Evolutionary conservation across 2,888 invertebrate genomes (phyloP), one percentile per base, ranked within the genome.

Genomic region (Pardosa pseudoannulata): DNA sequence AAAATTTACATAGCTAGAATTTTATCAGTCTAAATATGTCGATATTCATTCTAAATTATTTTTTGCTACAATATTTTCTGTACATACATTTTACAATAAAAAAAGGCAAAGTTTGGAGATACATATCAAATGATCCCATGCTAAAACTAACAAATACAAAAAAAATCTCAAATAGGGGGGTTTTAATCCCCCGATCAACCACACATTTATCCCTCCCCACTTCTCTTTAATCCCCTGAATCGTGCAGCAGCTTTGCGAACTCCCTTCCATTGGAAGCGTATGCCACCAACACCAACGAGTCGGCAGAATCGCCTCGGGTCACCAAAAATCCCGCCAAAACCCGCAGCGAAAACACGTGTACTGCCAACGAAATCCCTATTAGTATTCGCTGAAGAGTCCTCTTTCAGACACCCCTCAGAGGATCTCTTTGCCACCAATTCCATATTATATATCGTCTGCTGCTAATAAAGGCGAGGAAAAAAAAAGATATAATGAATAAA

Each of bases 301-400:
- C 13, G n/a, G 46, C 2, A 16, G 16, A 56, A 23, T 23, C 3
- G 2, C 11, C 5, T 3, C 65, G n/a, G 7, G 39, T 19, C 39
- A 29, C 29, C 28, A 56, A 1, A 56, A 1, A 5, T 56, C 1
- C 56, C 31, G 32, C 27, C 41, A 1, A 75, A 75, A 65, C 19
- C 64, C 65, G 19, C 62, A 16, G 13, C 9, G 65, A 19, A n/a
- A 29, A 32, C 62, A 19, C 73, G 32, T 50, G 76, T 76, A 19
- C 27, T 23, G 46, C 2, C 19, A 31, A 36, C 19, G 39, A 68
- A 68, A 39, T 68, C 68, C 65, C 39, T 46, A 71, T 46, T 28
- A 71, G 46, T 39, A 68, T 23, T 39, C 27, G 7, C n/a, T 13
- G 28, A 28, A 71, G 71, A 36, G 36, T 23, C n/a, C 16, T 28